These are phyloP conservation scores for Myiotriccus ornatus DNA, from an alignment of 2,797 vertebrate genomes.

Conservation along the genomic window DNA sequence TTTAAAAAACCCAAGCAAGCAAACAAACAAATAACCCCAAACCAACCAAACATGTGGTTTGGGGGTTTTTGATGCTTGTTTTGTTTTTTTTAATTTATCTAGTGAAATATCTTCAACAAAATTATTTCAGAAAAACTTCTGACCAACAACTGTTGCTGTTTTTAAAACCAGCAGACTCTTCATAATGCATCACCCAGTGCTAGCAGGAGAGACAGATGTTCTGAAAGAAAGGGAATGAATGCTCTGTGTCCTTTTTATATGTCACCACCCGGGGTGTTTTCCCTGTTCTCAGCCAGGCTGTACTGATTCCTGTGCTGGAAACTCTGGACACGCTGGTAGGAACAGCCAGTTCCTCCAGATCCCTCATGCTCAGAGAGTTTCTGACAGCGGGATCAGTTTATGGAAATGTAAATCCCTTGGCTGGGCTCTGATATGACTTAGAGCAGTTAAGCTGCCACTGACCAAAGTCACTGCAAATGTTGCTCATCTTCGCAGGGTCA, in stretches of 20 bases:
- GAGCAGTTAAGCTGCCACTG: neutral
- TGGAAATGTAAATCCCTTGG: neutral
- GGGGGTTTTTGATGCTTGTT: neutral
- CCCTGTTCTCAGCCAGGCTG: neutral
- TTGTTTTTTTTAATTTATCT: neutral
- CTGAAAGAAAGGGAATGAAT: neutral
- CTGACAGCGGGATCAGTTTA: neutral
- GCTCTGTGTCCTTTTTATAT: neutral
- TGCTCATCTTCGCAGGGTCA: conserved; percentile 15
- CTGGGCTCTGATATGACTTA: conserved; percentile 4
- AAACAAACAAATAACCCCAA: too few relatives aligned
- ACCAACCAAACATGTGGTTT: neutral
- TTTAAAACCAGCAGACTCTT: neutral
- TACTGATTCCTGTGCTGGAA: neutral
- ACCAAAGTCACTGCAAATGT: conserved; percentile 7
- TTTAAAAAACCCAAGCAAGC: too few relatives aligned
- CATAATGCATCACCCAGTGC: neutral
- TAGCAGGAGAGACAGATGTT: neutral
- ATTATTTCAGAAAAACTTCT: neutral
- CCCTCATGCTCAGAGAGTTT: neutral
- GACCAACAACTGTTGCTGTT: neutral
- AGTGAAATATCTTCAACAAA: neutral
- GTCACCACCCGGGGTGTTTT: neutral
- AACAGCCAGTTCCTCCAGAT: neutral
- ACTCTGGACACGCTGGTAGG: neutral